Evolutionary conservation across 1,140 invertebrate genomes (phyloP).

Genomic region (Papilio machaon): DNA sequence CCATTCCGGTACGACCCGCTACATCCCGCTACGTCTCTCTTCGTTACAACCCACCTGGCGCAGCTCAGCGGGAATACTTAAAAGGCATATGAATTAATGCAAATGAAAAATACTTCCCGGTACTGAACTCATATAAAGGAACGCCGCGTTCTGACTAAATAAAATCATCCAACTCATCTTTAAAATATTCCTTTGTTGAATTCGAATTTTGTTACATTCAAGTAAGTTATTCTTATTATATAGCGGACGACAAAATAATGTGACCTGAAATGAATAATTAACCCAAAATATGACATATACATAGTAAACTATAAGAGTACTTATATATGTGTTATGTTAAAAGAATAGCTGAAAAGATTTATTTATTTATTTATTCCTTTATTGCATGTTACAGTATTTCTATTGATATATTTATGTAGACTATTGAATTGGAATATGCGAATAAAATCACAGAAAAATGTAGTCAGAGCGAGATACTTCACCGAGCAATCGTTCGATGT

Average conservation of each 20-base stretch:
- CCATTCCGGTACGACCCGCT: neutral
- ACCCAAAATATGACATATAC: too few relatives aligned
- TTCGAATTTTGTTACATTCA: neutral
- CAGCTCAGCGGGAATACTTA: constrained; percentile 31
- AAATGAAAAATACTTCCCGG: constrained; percentile 23
- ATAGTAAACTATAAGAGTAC: too few relatives aligned
- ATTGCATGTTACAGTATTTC: too few relatives aligned
- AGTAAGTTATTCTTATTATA: neutral
- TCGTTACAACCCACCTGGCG: constrained; percentile 42
- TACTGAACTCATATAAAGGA: neutral
- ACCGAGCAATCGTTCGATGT: neutral
- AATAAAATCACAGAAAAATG: neutral
- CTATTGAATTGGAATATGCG: too few relatives aligned
- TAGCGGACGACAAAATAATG: too few relatives aligned
- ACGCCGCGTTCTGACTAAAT: neutral
- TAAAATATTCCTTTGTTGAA: neutral
- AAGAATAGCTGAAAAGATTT: too few relatives aligned
- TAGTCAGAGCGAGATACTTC: neutral
- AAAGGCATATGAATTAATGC: constrained; percentile 24
- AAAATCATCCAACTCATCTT: neutral
- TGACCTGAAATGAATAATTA: too few relatives aligned
- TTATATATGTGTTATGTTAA: too few relatives aligned
- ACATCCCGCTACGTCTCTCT: constrained; percentile 8
- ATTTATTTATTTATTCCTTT: too few relatives aligned
- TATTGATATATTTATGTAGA: too few relatives aligned